phyloP scores from a whole-genome alignment of 2,113 vertebrate genomes.

The Tympanuchus pallidicinctus region DNA sequence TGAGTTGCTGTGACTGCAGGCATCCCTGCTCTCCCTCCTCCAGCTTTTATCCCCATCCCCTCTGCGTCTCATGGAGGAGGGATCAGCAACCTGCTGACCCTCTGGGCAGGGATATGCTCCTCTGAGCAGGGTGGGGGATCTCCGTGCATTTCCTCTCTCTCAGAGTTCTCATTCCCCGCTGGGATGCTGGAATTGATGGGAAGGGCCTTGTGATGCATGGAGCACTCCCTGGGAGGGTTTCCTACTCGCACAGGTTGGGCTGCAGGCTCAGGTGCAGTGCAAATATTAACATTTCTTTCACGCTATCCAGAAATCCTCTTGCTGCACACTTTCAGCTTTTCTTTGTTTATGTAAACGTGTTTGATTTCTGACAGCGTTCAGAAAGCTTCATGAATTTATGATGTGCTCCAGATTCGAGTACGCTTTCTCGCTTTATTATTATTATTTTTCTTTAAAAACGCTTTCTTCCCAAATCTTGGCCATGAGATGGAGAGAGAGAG shows the following conservation, averaged over 20 bases:
- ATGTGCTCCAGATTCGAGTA: background rate
- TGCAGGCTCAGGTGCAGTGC: background rate
- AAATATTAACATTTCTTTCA: background rate
- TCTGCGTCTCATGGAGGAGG: background rate
- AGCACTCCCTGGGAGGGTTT: background rate
- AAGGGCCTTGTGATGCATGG: background rate
- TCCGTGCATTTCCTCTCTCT: background rate
- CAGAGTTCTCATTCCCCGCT: fast-evolving
- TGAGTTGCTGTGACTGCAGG: background rate
- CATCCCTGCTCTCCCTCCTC: background rate
- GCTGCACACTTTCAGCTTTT: background rate
- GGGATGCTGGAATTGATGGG: fast-evolving
- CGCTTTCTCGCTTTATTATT: background rate
- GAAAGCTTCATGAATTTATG: constrained; percentile 62
- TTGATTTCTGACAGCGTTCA: constrained; percentile 49
- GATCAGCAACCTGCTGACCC: background rate
- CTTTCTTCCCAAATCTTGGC: constrained; percentile 24
- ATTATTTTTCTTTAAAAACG: background rate
- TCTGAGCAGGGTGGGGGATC: fast-evolving
- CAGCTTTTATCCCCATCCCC: background rate
- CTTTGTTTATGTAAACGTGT: background rate
- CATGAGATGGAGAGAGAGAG: constrained; percentile 15
- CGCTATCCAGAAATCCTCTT: background rate
- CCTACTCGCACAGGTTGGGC: background rate
- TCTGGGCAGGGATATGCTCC: fast-evolving